Conservation (phyloP, 2,113 vertebrate genomes). For the Macquaria ambigua region DNA sequence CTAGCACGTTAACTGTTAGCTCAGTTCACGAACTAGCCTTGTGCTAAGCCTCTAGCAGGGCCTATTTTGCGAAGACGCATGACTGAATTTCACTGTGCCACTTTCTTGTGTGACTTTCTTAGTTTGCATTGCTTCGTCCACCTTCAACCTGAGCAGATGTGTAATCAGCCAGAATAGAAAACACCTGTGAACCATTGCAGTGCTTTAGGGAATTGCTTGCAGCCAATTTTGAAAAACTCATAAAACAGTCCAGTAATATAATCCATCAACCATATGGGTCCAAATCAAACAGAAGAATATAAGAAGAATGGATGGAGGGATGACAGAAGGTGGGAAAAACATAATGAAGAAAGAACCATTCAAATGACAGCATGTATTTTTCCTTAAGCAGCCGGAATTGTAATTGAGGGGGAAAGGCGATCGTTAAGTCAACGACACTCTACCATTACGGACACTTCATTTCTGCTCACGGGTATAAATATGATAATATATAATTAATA, state of each 20-base stretch:
- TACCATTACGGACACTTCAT: neutral
- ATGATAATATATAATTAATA: neutral
- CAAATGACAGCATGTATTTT: neutral
- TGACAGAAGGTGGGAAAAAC: neutral
- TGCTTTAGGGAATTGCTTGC: neutral
- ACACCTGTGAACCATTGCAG: neutral
- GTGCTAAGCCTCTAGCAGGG: no score
- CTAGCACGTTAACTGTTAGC: no score
- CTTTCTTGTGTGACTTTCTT: neutral
- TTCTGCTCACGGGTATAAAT: neutral
- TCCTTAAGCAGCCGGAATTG: neutral
- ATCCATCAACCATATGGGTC: neutral
- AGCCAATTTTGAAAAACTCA: neutral
- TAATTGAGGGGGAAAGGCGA: neutral
- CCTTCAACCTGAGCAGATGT: neutral
- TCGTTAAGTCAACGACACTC: conserved; percentile 1
- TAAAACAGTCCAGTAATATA: neutral
- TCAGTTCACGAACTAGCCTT: no score
- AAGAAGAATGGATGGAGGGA: neutral
- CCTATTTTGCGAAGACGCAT: neutral
- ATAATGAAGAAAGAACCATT: neutral
- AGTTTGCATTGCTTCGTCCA: neutral
- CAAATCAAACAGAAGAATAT: neutral
- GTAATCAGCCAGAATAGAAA: neutral
- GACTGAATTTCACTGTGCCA: no score